Percentiles rank a stretch among this genome's conserved stretches.
Conservation (phyloP, 2,797 vertebrate species). For the Vultur gryphus region DNA sequence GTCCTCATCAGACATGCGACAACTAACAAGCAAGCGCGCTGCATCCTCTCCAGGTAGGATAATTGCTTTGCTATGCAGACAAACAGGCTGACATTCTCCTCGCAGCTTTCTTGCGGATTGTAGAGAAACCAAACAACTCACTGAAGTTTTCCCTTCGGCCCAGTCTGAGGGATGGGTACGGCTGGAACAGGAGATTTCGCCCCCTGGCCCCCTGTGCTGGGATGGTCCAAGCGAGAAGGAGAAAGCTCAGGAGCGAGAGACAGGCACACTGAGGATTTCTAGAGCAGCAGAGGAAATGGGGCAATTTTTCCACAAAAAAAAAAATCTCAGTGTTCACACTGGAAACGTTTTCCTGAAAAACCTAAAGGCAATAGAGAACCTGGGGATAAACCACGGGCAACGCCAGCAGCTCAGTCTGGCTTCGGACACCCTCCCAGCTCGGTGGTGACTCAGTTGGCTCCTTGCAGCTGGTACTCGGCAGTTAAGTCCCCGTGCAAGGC, state of each 20-base stretch:
- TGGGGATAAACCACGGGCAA: neutral
- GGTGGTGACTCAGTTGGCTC: fast-evolving
- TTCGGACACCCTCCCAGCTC: neutral
- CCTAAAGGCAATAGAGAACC: neutral
- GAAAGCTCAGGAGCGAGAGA: neutral
- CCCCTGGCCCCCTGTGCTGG: neutral
- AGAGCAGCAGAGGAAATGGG: neutral
- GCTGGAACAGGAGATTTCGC: neutral
- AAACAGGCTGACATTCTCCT: neutral
- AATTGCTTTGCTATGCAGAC: neutral
- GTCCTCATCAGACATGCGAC: neutral
- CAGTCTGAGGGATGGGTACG: neutral
- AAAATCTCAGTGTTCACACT: neutral
- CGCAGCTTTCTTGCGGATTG: neutral
- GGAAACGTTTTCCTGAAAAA: neutral
- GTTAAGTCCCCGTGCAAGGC: fast-evolving
- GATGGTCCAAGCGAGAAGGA: neutral
- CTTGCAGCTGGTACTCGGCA: neutral
- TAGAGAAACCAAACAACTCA: neutral
- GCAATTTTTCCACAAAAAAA: neutral
- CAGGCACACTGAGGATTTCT: neutral
- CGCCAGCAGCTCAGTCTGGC: neutral
- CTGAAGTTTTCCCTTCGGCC: neutral
- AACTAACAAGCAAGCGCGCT: neutral
- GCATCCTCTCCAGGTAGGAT: neutral